Percentiles rank a stretch among this genome's conserved stretches.
These are phyloP conservation scores for Kryphioiulus occultus DNA, from an alignment of 2,888 invertebrate species.

Conservation along the genomic window DNA sequence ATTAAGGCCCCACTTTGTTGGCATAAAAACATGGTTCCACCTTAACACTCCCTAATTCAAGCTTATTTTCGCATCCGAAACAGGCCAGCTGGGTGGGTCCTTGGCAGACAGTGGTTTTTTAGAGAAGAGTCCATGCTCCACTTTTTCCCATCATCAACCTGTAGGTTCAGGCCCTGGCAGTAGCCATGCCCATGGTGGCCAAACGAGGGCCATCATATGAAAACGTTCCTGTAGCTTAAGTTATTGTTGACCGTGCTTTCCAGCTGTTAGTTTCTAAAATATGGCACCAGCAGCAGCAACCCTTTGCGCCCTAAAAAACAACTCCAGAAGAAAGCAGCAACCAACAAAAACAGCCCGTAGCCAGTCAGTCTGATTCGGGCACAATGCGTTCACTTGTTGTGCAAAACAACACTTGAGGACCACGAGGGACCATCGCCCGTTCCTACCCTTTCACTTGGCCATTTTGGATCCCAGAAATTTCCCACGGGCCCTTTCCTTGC, in stretches of 20 bases:
- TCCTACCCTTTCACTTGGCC: background rate
- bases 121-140: background rate
- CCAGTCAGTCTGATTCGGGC: constrained; percentile 25
- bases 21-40: background rate
- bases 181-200: background rate
- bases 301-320: constrained; percentile 25
- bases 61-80: background rate
- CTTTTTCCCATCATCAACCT: background rate
- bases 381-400: background rate
- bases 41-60: background rate
- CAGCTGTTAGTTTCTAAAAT: constrained; percentile 11
- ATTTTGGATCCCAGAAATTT: background rate
- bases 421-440: background rate
- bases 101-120: background rate
- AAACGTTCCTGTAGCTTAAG: background rate
- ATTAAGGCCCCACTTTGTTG: background rate
- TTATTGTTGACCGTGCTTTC: constrained; percentile 30
- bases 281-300: background rate
- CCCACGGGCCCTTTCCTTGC: constrained; percentile 17
- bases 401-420: constrained; percentile 9
- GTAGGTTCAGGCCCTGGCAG: background rate
- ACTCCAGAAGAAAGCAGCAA: background rate
- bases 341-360: background rate
- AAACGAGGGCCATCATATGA: background rate
- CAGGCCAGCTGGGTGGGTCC: background rate